These are phyloP conservation scores for Busseola fusca DNA, from an alignment of 2,888 invertebrate genomes.

Conservation along the genomic window DNA sequence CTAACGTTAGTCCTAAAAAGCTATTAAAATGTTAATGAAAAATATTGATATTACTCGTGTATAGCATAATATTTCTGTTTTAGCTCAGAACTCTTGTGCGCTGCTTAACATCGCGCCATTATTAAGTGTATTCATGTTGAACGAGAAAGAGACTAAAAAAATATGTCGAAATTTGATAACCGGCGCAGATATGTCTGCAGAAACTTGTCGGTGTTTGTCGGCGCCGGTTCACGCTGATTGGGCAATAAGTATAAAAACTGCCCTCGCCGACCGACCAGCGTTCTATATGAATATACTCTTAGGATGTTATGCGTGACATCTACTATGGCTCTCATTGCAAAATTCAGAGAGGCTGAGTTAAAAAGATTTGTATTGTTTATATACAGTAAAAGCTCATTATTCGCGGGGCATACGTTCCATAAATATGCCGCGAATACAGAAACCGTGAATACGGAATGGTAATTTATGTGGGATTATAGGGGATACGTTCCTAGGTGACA, in stretches of 20 bases:
- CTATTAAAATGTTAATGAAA: not conserved
- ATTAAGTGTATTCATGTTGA: not conserved
- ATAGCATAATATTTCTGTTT: conserved; percentile 1
- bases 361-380: not conserved
- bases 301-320: not conserved
- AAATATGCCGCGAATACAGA: too few relatives aligned
- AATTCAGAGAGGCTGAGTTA: not conserved
- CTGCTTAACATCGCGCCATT: not conserved
- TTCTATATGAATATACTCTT: not conserved
- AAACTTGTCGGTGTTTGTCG: not conserved
- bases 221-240: not conserved
- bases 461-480: too few relatives aligned
- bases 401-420: too few relatives aligned
- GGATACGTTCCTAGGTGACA: too few relatives aligned
- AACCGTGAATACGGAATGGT: too few relatives aligned
- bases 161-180: too few relatives aligned
- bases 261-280: not conserved
- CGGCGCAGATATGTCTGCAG: not conserved
- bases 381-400: too few relatives aligned
- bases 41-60: not conserved
- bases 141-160: too few relatives aligned
- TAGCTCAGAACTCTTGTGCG: not conserved
- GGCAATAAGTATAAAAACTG: too few relatives aligned
- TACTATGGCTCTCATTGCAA: conserved; percentile 10
- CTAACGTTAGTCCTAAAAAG: not conserved